Base-by-base conservation (phyloP, 2,888 invertebrate species). In the Agrypnus murinus region DNA sequence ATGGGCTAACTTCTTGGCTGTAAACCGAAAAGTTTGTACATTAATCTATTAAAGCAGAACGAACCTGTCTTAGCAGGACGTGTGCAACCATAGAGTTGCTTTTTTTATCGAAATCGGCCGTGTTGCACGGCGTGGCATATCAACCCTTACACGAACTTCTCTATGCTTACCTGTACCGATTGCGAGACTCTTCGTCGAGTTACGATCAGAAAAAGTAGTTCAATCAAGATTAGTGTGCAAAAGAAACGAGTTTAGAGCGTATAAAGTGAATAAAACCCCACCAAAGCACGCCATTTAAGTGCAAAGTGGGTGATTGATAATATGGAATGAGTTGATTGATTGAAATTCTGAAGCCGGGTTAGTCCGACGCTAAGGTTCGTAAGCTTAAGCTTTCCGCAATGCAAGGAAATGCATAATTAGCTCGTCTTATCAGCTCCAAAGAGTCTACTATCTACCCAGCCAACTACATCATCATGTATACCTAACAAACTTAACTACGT, bases 11-110 rank as follows among this genome's bases (percentile, higher is more conserved):
- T 81, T 82, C 77, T 78, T 77, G 77, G 77, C 77, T 78, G 78
- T 79, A 78, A 79, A 80, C 58, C 58, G 78, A 77, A 80, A 82
- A 82, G 80, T 81, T 82, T 81, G 71, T 73, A 79, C 82, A 82
- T 82, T 81, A 82, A 82, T 82, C 81, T 81, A 79, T 81, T 81
- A 80, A 79, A 79, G 78, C 72, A 77, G 77, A 77, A 71, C 75
- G 73, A 45, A 60, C 67, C 72, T 71, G 72, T 75, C 76, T 74
- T 70, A 70, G 62, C 63, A 69, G 69, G 77, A 76, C 76, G 73
- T 75, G 73, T 75, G 76, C 71, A 74, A 59, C 43, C 60, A 66
- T 38, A 15, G 48, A 38, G 46, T 63, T 66, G 32, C 50, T 63
- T 67, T 67, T n/a, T 50, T 57, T 58, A 58, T 58, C 58, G 58